A percentile compares a stretch with the other conserved stretches of the same genome.
Evolutionary conservation across 2,888 invertebrate species (phyloP).

Genomic region (Eurois occulta): DNA sequence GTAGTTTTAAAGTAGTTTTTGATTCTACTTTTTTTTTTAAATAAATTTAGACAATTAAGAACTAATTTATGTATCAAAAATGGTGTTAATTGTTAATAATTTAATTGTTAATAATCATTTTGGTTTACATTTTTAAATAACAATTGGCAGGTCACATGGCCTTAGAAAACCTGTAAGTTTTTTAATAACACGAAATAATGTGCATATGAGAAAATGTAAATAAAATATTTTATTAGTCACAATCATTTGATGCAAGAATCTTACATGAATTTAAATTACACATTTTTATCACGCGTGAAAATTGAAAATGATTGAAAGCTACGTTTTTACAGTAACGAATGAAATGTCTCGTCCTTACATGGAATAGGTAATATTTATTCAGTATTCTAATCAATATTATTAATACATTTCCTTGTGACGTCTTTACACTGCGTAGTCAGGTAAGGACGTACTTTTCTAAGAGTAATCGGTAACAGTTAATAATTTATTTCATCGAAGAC

Average conservation of each 20-base stretch:
- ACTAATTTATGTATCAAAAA: not conserved
- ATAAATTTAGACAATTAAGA: not conserved
- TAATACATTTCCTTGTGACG: slow-evolving; percentile 21
- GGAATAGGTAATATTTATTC: not conserved
- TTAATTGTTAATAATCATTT: not conserved
- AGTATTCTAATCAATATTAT: not conserved
- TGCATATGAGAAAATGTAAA: too few relatives aligned
- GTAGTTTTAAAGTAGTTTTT: slow-evolving; percentile 33
- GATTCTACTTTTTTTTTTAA: not conserved
- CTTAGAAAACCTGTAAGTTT: not conserved
- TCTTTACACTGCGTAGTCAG: not conserved
- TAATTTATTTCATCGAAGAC: not conserved
- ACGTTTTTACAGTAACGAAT: not conserved
- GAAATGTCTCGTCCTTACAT: not conserved
- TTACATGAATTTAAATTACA: not conserved
- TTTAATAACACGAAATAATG: too few relatives aligned
- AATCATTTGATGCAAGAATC: not conserved
- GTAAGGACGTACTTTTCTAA: not conserved
- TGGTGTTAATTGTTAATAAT: too few relatives aligned
- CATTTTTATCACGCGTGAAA: not conserved
- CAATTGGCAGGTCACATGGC: not conserved
- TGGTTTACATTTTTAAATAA: not conserved
- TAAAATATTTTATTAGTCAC: not conserved
- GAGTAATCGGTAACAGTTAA: not conserved
- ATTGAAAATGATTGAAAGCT: not conserved